Evolutionary conservation across 2,113 vertebrate genomes (phyloP).

Genomic region (Speoplatyrhinus poulsoni): DNA sequence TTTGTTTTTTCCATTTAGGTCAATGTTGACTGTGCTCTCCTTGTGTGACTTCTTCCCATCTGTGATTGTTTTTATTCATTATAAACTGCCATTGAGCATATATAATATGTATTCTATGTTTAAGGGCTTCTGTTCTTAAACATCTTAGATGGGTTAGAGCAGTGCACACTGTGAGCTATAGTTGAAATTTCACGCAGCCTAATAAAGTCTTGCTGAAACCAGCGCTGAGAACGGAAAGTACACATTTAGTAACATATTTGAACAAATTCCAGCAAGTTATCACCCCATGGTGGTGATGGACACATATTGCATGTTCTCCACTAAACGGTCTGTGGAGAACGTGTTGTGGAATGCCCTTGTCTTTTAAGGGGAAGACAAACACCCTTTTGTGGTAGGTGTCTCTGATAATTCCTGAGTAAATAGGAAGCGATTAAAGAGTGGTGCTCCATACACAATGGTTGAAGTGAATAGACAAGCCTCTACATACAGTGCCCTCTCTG

Average conservation of each 20-base stretch:
- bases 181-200: constrained; percentile 24
- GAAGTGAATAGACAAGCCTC: constrained; percentile 19
- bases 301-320: constrained; percentile 16
- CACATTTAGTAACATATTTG: constrained; percentile 38
- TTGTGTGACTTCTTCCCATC: constrained; percentile 23
- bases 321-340: constrained; percentile 14
- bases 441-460: constrained; percentile 23
- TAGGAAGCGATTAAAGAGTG: neutral
- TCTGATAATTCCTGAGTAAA: constrained; percentile 12
- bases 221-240: constrained; percentile 11
- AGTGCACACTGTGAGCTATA: constrained; percentile 31
- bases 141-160: constrained; percentile 14
- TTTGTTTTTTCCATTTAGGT: constrained; percentile 45
- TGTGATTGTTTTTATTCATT: constrained; percentile 46
- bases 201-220: constrained; percentile 29
- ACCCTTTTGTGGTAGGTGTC: constrained; percentile 17
- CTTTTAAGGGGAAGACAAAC: constrained; percentile 52
- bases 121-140: constrained; percentile 5
- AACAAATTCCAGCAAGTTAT: constrained; percentile 46
- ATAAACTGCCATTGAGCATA: constrained; percentile 25
- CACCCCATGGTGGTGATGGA: constrained; percentile 26
- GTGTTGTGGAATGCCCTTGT: constrained; percentile 6
- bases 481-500: constrained; percentile 9
- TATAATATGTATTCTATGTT: constrained; percentile 29
- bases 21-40: constrained; percentile 40